Conservation (phyloP, 2,113 vertebrate species). For the Corvus cornix region DNA sequence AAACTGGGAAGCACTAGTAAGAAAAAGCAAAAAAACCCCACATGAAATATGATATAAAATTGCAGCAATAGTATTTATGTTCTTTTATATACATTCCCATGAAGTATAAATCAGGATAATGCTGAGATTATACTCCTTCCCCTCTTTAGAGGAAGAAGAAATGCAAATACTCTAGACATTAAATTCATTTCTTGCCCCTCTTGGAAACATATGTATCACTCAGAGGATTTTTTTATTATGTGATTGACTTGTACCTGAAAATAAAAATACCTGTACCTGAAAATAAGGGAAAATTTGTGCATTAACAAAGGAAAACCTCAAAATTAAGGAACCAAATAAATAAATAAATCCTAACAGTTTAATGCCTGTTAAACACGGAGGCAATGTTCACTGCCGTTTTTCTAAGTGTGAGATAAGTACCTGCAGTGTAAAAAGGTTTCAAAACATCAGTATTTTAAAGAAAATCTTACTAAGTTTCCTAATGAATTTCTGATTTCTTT, state of each 20-base stretch:
- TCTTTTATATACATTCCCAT: conserved; percentile 53
- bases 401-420: not conserved
- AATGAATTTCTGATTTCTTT: not conserved
- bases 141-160: conserved; percentile 44
- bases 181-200: conserved; percentile 45
- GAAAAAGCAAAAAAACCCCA: not conserved
- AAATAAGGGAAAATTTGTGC: conserved; percentile 25
- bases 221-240: not conserved
- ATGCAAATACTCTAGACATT: conserved; percentile 54
- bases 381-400: not conserved
- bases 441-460: not conserved
- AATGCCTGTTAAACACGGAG: conserved; percentile 24
- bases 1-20: conserved; percentile 54
- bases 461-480: not conserved
- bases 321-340: conserved; percentile 39
- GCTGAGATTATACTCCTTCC: conserved; percentile 39
- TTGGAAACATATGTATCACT: conserved; percentile 35
- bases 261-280: conserved; percentile 39
- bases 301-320: conserved; percentile 23
- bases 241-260: conserved; percentile 34
- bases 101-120: conserved; percentile 68
- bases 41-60: conserved; percentile 63
- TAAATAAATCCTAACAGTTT: not conserved
- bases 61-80: conserved; percentile 67
- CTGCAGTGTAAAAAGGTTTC: not conserved